Percentiles rank a stretch among this genome's conserved stretches.
Conservation (phyloP, 1,140 invertebrate genomes). For the Heliconius himera region DNA sequence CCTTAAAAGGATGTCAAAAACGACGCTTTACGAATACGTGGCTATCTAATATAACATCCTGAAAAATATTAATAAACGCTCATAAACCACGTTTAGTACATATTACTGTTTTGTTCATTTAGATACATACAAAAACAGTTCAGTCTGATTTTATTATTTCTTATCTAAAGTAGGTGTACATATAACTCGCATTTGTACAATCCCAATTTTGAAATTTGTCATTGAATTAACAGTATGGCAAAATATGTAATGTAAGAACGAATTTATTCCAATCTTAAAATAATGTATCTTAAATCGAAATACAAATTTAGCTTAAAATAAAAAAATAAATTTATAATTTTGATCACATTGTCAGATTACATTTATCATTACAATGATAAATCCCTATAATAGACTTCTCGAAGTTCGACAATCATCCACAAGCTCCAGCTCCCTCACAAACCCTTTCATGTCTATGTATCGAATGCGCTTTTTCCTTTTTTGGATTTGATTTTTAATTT, state of each 20-base stretch:
- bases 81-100: slow-evolving; percentile 35
- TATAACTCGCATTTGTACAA: slow-evolving; percentile 24
- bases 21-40: slow-evolving; percentile 33
- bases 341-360: background rate
- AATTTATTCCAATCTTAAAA: background rate
- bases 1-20: slow-evolving; percentile 19
- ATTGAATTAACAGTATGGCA: slow-evolving; percentile 41
- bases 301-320: background rate
- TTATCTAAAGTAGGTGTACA: slow-evolving; percentile 29
- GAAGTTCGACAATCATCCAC: background rate
- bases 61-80: slow-evolving; percentile 44
- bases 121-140: slow-evolving; percentile 51
- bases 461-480: background rate
- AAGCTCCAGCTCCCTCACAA: no score
- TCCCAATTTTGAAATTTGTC: slow-evolving; percentile 41
- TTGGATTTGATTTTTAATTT: background rate
- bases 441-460: background rate
- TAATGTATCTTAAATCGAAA: background rate
- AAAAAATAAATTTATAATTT: background rate
- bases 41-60: slow-evolving; percentile 41
- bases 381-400: background rate
- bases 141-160: slow-evolving; percentile 51
- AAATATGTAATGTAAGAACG: slow-evolving; percentile 16
- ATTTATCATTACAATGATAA: background rate
- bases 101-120: slow-evolving; percentile 45